Base-by-base conservation (phyloP, 2,888 invertebrate species). In the Odontomyia ornata region DNA sequence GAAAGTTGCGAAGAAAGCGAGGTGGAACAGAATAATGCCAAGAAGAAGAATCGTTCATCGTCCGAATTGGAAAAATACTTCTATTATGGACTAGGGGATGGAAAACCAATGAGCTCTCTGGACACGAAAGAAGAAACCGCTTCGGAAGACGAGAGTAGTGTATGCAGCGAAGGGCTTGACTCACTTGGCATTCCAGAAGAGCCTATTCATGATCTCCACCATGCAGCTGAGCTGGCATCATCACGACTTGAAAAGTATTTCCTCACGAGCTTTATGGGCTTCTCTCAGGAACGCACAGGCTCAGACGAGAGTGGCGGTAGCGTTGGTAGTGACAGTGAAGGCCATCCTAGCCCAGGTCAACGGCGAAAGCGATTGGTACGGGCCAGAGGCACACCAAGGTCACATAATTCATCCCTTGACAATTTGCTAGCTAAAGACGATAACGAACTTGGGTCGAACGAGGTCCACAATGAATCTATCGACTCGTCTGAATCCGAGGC, bases 1-100 rank as follows among this genome's bases (percentile, higher is more conserved):
- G 97, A 97, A 87, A 96, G 95, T 83, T 96, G 96, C 85, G 96
- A 97, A 88, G 97, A 97, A 86, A 96, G 96, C 86, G 95, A 95
- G 86, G 90, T 93, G 79, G 95, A 95, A 82, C 91, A 91, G 0
- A 86, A 79, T 79, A 90, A 91, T 86, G 89, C 89, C 80, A 57
- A 36, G 60, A 28, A 23, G n/a, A 73, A 60, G 36, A 89, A 93
- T 76, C 89, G 91, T 77, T 93, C 93, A 1, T 92, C 94, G 0
- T 95, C 95, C 0, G 95, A 96, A 83, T 86, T 96, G 80, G 96
- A 96, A 85, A 96, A 95, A 85, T 96, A 96, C 85, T 96, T 95
- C 88, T 95, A 94, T 87, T 96, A 93, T 82, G 94, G 93, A 0
- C 89, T 96, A 57, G 95, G 93, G 25, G 94, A 94, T 82, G 93